Evolutionary conservation across 2,113 vertebrate species (phyloP).

Genomic region (cat (Felis catus)): F.catus_Fca126_mat1.0 CM031428.1:42781501-42782000

Average conservation of each 20-base stretch:
- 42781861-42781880: too few species aligned
- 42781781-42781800: not conserved
- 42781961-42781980: not conserved
- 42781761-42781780: not conserved
- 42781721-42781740: not conserved
- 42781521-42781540: constrained; percentile 74
- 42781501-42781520: not conserved
- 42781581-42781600: constrained; percentile 88
- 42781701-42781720: not conserved
- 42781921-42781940: not conserved
- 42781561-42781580: constrained; percentile 87
- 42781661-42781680: not conserved
- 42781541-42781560: constrained; percentile 89
- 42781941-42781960: not conserved
- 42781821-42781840: too few species aligned
- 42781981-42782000: not conserved
- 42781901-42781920: not conserved
- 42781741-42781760: not conserved
- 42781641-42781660: not conserved
- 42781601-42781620: constrained; percentile 71
- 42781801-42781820: too few species aligned
- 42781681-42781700: not conserved
- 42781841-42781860: too few species aligned
- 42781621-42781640: constrained; percentile 48
- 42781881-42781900: not conserved